Base-by-base conservation (phyloP, 2,797 vertebrate genomes). In the Labeo calbasu region DNA sequence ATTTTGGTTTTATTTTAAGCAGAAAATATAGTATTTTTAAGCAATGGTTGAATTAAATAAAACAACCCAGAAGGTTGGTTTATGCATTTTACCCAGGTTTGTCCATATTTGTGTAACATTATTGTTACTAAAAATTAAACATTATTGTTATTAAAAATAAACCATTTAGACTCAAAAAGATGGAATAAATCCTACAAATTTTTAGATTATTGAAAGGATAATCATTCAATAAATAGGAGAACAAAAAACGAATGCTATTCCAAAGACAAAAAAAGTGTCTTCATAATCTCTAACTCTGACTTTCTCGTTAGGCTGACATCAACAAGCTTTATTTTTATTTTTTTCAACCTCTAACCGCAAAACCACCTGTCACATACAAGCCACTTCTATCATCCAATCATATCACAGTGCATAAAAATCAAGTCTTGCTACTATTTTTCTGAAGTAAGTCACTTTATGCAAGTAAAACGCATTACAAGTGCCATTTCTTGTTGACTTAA, bases 371-470 rank as follows among this genome's bases (percentile, higher is more conserved):
- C 4, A 53, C n/a, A 53, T 15, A 21, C 7, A 68, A 46, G 8
- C 28, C 13, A 43, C 23, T 28, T 72, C 48, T 50, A 19, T 65
- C 13, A 32, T 65, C 25, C 46, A 53, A 19, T 15, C n/a, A 53
- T 73, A 21, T 80, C 14, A 4, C 12, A 32, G 21, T 23, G 19
- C 21, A 51, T 69, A 79, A 78, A 78, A 66, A 69, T 53, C 46
- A 19, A 72, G 70, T 72, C 28, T 48, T 11, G n/a, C 36, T 51
- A 19, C 61, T 23, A 28, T 32, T 68, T 65, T 32, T 10, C 50
- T 21, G 2, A 14, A 32, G 55, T 3, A 25, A 53, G 51, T 63
- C 59, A 65, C 71, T 66, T 65, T 66, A 53, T 3, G 2, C 43
- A 32, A 65, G 21, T 66, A 10, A 82, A 82, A 68, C 57, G 63